phyloP scores from a whole-genome alignment of 2,888 invertebrate genomes.

The Brachyptera risi region DNA sequence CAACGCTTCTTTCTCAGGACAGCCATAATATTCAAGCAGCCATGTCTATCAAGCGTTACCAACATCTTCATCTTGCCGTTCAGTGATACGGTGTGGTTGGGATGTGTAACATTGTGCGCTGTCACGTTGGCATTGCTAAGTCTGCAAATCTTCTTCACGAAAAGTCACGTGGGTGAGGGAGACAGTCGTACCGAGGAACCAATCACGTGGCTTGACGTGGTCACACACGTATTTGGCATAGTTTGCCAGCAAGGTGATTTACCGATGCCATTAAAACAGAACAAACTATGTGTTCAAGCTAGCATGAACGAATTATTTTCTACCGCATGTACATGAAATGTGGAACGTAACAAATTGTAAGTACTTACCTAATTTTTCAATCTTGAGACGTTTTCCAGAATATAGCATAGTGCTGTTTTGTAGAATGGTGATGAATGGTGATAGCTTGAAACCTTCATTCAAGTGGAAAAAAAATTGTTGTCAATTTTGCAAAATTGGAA shows the following conservation, averaged over 20 bases:
- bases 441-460: too few relatives aligned
- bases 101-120: slow-evolving; percentile 14
- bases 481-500: too few relatives aligned
- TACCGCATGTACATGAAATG: background rate
- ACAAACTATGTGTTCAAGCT: too few relatives aligned
- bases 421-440: too few relatives aligned
- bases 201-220: slow-evolving; percentile 21
- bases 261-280: background rate
- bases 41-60: slow-evolving; percentile 65
- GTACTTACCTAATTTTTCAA: background rate
- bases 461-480: too few relatives aligned
- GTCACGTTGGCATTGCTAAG: slow-evolving; percentile 17
- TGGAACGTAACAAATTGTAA: background rate
- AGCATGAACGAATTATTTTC: background rate
- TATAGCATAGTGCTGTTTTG: too few relatives aligned
- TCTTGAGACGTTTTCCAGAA: too few relatives aligned
- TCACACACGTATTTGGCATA: slow-evolving; percentile 25
- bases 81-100: slow-evolving; percentile 24
- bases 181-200: background rate
- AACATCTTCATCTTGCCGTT: slow-evolving; percentile 39
- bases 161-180: background rate
- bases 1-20: slow-evolving; percentile 44
- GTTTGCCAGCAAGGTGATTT: slow-evolving; percentile 31
- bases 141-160: slow-evolving; percentile 4
- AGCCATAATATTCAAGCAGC: slow-evolving; percentile 67